phyloP scores from a whole-genome alignment of 2,797 vertebrate genomes.

The Silurus aristotelis region DNA sequence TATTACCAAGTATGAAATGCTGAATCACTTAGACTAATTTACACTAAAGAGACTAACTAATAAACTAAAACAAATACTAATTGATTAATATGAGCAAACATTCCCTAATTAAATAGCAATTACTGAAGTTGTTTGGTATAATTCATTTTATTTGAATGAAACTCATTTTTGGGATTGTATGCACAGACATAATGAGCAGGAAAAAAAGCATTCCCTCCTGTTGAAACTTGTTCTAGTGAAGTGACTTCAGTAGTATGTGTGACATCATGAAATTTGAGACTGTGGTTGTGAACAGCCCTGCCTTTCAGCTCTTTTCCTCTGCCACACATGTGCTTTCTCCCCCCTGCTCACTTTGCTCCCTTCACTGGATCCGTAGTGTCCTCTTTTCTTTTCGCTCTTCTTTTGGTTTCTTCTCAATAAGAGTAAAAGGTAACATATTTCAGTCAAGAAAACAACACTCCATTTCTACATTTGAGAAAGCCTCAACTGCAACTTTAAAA shows the following conservation, averaged over 20 bases:
- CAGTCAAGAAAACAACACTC: constrained; percentile 35
- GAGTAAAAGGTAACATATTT: constrained; percentile 37
- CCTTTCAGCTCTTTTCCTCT: constrained; percentile 56
- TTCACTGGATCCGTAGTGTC: constrained; percentile 45
- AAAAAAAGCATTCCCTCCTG: constrained; percentile 18
- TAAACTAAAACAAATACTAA: not conserved
- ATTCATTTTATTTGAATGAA: not conserved
- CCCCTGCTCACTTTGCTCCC: constrained; percentile 52
- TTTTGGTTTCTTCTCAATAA: constrained; percentile 43
- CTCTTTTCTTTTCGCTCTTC: constrained; percentile 46
- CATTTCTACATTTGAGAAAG: constrained; percentile 18
- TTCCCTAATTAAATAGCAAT: not conserved
- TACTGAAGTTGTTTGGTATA: not conserved
- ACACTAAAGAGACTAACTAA: not conserved
- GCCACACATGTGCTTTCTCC: constrained; percentile 63
- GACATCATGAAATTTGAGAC: constrained; percentile 78
- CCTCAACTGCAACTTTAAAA: constrained; percentile 49
- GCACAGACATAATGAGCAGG: not conserved
- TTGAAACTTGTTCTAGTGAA: constrained; percentile 56
- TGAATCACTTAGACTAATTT: not conserved
- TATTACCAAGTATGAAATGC: no score
- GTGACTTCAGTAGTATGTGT: constrained; percentile 58
- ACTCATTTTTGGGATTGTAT: not conserved
- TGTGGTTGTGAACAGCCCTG: constrained; percentile 61
- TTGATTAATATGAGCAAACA: not conserved